A percentile compares a stretch with the other conserved stretches of the same genome.
These are phyloP conservation scores for rat (Rattus norvegicus) DNA, from an alignment of 2,113 vertebrate species.

Conservation along the genomic window GRCr8 NC_086034.1:88553501-88554000, in stretches of 20 bases:
- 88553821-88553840: slow-evolving; percentile 85
- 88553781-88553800: slow-evolving; percentile 57
- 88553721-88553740: slow-evolving; percentile 20
- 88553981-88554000: slow-evolving; percentile 70
- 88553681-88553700: slow-evolving; percentile 41
- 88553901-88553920: slow-evolving; percentile 86
- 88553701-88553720: slow-evolving; percentile 57
- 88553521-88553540: background rate
- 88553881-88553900: slow-evolving; percentile 84
- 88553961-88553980: slow-evolving; percentile 63
- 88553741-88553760: slow-evolving; percentile 46
- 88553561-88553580: background rate
- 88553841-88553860: slow-evolving; percentile 84
- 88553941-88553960: slow-evolving; percentile 84
- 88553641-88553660: background rate
- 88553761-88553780: slow-evolving; percentile 37
- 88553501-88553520: background rate
- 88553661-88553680: background rate
- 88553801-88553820: slow-evolving; percentile 77
- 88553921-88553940: slow-evolving; percentile 88
- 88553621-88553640: background rate
- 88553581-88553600: background rate
- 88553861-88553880: slow-evolving; percentile 79
- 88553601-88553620: background rate
- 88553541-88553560: background rate